Evolutionary conservation across 2,113 vertebrate species (phyloP), one percentile per base, ranked within the genome.

Genomic region (Otolemur garnettii): DNA sequence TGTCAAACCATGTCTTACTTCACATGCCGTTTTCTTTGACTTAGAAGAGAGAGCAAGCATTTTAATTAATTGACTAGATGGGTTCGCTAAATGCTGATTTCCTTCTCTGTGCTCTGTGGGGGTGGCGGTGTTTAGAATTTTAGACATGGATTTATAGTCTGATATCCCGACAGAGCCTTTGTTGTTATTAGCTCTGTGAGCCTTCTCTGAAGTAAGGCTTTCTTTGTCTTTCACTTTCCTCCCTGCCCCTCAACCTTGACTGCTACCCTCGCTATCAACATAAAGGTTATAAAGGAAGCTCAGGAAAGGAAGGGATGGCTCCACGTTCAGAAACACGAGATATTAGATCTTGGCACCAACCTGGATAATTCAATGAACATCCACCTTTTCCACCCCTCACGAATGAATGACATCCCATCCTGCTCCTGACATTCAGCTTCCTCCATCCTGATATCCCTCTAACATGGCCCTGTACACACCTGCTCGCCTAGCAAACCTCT

Each of bases 81-180:
- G 88, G 59, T 57, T 35, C 24, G 30, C 30, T 66, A 91, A 60
- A 81, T 78, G n/a, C 78, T 42, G 24, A 66, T 90, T 83, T 95
- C 57, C 26, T 83, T 18, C 30, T 78, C 33, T 45, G 42, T 8
- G 13, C 30, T 78, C 33, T 45, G 42, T 8, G 13, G 30, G 50
- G 26, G 11, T 18, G 88, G 35, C 3, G 19, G n/a, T 62, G 30
- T 60, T 89, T 64, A 19, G n/a, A 78, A 89, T 74, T 85, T 94
- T 84, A 78, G 66, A 62, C 14, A 4, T 21, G 15, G 66, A 68
- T 33, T 91, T 42, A 19, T 45, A 72, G 30, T 68, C 87, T 71
- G 78, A 78, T 42, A 18, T n/a, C 66, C 8, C 26, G 30, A 55
- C 8, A 4, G 17, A 53, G 8, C 30, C 18, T 33, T 38, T 62